Evolutionary conservation across 2,113 vertebrate genomes (phyloP), one percentile per base, ranked within the genome.

Genomic region (Pungitius pungitius): DNA sequence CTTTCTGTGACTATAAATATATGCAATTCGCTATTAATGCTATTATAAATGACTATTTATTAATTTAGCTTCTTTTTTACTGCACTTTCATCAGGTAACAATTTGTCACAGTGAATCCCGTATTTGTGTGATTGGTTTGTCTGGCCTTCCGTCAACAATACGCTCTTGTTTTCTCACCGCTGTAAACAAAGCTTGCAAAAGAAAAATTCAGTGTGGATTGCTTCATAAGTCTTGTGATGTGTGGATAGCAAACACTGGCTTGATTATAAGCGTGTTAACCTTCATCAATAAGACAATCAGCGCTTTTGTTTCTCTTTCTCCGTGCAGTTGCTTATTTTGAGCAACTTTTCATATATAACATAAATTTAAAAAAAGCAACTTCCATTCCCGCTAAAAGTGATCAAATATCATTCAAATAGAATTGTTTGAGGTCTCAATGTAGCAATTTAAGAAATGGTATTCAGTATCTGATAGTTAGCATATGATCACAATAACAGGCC

Each of bases 71-170:
- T n/a, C 51, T 9, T 30, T 27, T 49, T 22, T 4, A 30, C 20
- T 26, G 15, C 26, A 37, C 15, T 64, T 69, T 58, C 30, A 69
- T 45, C 65, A 47, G 57, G 30, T 74, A 57, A 52, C 43, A 1
- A 43, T 35, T 57, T 58, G 64, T 59, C 33, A 6, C 33, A 12
- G 56, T 22, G 37, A 58, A 27, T 64, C 20, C 54, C 45, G 58
- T 15, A 74, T 80, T 26, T 33, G 20, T 57, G 51, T 58, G 51
- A 58, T 57, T 62, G 27, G 47, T 17, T 68, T 12, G n/a, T 57
- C 45, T 39, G 69, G 17, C 30, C 62, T 39, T 49, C 49, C 30
- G 39, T 73, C 58, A 42, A 51, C 40, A 30, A 8, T 39, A 7
- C 30, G 39, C 45, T 56, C 0, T 20, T 15, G 24, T 37, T 69